These are phyloP conservation scores for Orycteropus afer DNA, from an alignment of 2,113 vertebrate genomes.

Conservation along the genomic window DNA sequence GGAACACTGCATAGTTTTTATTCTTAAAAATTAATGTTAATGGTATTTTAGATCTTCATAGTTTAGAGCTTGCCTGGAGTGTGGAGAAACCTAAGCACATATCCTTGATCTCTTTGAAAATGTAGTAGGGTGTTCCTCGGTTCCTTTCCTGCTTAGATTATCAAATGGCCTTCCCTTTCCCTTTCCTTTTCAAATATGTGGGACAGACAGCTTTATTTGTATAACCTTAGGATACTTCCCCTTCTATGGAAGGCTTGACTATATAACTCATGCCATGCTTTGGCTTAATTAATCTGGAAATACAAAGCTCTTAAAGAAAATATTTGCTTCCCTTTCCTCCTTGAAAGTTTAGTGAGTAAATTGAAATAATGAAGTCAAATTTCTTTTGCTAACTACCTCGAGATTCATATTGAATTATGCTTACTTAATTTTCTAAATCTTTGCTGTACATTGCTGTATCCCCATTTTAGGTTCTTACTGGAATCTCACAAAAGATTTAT, in stretches of 20 bases:
- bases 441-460: neutral
- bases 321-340: slow-evolving; percentile 4
- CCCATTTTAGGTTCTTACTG: neutral
- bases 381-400: slow-evolving; percentile 30
- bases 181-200: slow-evolving; percentile 39
- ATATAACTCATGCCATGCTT: neutral
- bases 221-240: slow-evolving; percentile 49
- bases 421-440: neutral
- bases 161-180: slow-evolving; percentile 44
- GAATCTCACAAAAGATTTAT: neutral
- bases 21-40: neutral
- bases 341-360: slow-evolving; percentile 28
- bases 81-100: neutral
- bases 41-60: slow-evolving; percentile 25
- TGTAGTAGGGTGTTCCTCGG: slow-evolving; percentile 21
- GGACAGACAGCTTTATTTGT: slow-evolving; percentile 46
- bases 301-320: slow-evolving; percentile 44
- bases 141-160: slow-evolving; percentile 49
- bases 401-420: neutral
- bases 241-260: neutral
- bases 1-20: neutral
- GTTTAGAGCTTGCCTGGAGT: neutral
- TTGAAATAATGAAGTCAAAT: slow-evolving; percentile 35
- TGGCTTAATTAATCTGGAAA: slow-evolving; percentile 10
- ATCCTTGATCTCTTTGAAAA: neutral